Evolutionary conservation across 2,113 vertebrate species (phyloP).

Genomic region (Nymphicus hollandicus): DNA sequence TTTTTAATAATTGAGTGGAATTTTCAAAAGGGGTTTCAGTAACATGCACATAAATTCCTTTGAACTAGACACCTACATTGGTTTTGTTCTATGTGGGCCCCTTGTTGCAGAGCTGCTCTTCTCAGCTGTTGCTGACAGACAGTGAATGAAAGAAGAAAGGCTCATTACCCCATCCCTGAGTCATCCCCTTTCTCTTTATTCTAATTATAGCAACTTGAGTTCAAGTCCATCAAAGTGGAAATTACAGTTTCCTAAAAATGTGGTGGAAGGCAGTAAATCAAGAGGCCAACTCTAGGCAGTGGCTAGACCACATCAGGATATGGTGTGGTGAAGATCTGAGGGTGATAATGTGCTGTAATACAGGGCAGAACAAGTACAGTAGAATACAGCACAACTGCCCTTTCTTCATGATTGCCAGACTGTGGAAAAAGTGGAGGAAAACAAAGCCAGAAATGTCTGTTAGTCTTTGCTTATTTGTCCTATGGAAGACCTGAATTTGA

Average conservation of each 20-base stretch:
- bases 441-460: neutral
- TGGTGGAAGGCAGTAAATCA: neutral
- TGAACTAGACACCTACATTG: neutral
- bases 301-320: slow-evolving; percentile 42
- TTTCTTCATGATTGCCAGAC: neutral
- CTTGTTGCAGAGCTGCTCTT: neutral
- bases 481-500: neutral
- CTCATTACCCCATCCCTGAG: neutral
- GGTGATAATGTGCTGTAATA: neutral
- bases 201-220: neutral
- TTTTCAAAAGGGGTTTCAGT: neutral
- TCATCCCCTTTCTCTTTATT: neutral
- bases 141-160: neutral
- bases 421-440: neutral
- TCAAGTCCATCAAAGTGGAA: neutral
- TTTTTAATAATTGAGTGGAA: neutral
- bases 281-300: slow-evolving; percentile 3
- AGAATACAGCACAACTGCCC: neutral
- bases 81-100: neutral
- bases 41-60: neutral
- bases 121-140: neutral
- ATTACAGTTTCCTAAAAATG: slow-evolving; percentile 3
- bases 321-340: neutral
- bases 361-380: neutral
- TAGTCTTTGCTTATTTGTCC: neutral